Conservation (phyloP, 2,888 invertebrate genomes). For the Lepas anatifera region DNA sequence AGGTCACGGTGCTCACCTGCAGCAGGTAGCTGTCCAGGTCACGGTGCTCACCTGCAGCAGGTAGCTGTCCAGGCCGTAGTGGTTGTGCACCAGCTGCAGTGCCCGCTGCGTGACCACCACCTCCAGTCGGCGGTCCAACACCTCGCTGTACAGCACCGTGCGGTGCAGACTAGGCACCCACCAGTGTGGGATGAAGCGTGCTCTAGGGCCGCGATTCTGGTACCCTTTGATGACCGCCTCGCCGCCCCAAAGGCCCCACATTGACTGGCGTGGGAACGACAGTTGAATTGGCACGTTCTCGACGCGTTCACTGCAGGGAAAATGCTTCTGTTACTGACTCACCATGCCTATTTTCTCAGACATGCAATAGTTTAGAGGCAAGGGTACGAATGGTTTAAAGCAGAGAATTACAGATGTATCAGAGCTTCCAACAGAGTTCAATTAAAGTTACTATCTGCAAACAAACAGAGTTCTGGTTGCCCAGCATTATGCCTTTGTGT, state of each 20-base stretch:
- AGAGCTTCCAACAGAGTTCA: too few species aligned
- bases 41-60: slow-evolving; percentile 65
- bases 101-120: slow-evolving; percentile 74
- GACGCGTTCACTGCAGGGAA: slow-evolving; percentile 32
- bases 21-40: too few species aligned
- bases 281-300: slow-evolving; percentile 66
- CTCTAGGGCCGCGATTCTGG: slow-evolving; percentile 38
- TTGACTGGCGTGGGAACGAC: slow-evolving; percentile 60
- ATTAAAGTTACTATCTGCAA: too few species aligned
- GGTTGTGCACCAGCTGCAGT: slow-evolving; percentile 68
- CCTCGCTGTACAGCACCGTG: slow-evolving; percentile 76
- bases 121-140: slow-evolving; percentile 70
- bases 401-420: too few species aligned
- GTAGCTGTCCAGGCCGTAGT: slow-evolving; percentile 90
- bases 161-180: slow-evolving; percentile 75
- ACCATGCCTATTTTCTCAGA: too few species aligned
- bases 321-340: too few species aligned
- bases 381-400: too few species aligned
- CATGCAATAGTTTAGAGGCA: too few species aligned
- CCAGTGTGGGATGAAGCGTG: slow-evolving; percentile 36
- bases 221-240: slow-evolving; percentile 87
- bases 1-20: too few species aligned
- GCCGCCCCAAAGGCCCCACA: slow-evolving; percentile 90
- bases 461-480: too few species aligned
- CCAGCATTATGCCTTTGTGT: too few species aligned